Base-by-base conservation (phyloP, 2,797 vertebrate genomes). In the Cyclopterus lumpus region DNA sequence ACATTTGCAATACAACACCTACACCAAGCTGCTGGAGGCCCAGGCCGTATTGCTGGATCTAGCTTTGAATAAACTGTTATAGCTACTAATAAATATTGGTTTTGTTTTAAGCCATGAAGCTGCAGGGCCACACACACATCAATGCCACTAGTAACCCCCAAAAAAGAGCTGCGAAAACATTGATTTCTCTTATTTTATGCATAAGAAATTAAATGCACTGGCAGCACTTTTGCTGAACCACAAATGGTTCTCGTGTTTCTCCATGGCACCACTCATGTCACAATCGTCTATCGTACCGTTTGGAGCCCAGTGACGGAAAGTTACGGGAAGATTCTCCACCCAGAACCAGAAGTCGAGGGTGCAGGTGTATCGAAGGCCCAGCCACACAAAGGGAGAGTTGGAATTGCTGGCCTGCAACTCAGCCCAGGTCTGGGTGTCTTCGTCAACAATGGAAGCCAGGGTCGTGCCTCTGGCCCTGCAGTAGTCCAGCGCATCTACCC, bases 281-380 rank as follows among this genome's bases (percentile, higher is more conserved):
- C 82, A 81, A 0, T 15, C 9, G 3, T 20, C 14, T 24, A 0
- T 8, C 9, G 7, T 11, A 10, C 20, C 5, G 7, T 4, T 8
- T 5, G 18, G 8, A 9, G 1, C 44, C 82, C 80, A 93, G 16
- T 15, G 53, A 4, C 11, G 0, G 55, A 82, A 88, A 8, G 3
- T 1, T n/a, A 75, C 40, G 1, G 0, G 0, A 1, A 40, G 5
- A 63, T 80, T 67, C 1, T 67, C 51, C 1, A 84, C 58, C 89
- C 86, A 93, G 79, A 89, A 88, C 88, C 90, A 92, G 79, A 89
- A 85, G 1, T 32, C 12, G 40, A 93, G 80, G 24, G 36, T 42
- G 61, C 89, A 91, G 71, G 65, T 86, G 81, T 86, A 88, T 40
- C 22, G 74, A 64, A 86, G 82, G 46, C 82, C 88, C 71, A 91